Conservation (phyloP, 2,797 vertebrate genomes). For the Pseudomugil tenellus region DNA sequence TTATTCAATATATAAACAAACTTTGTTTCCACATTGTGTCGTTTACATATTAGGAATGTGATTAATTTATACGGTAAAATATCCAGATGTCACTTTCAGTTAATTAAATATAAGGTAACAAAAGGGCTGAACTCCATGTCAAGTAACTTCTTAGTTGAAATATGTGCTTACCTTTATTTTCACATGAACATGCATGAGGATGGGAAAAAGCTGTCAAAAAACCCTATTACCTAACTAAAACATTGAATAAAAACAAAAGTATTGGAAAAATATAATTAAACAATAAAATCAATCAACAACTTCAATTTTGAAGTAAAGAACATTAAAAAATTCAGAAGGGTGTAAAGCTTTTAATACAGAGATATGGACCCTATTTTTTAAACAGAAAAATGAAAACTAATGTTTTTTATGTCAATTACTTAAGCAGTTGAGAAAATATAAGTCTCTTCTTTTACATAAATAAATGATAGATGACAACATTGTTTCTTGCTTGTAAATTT, state of each 20-base stretch:
- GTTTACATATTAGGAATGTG: background rate
- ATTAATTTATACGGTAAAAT: background rate
- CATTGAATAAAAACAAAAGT: background rate
- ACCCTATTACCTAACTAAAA: background rate
- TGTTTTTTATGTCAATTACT: background rate
- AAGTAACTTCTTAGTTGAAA: background rate
- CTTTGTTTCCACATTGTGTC: background rate
- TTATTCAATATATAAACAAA: background rate
- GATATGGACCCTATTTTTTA: background rate
- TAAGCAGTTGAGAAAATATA: background rate
- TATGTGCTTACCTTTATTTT: background rate
- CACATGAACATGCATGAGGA: background rate
- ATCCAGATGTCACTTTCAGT: background rate
- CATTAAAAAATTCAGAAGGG: background rate
- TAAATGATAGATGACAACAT: background rate
- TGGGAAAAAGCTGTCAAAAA: background rate
- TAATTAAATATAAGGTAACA: background rate
- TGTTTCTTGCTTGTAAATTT: background rate
- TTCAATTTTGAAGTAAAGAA: background rate
- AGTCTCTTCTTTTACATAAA: background rate
- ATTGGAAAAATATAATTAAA: background rate
- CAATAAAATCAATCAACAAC: background rate
- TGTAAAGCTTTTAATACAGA: background rate
- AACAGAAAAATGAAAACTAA: background rate
- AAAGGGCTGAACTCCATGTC: background rate